Base-by-base conservation (phyloP, 2,797 vertebrate species). In the Liparis tanakae region DNA sequence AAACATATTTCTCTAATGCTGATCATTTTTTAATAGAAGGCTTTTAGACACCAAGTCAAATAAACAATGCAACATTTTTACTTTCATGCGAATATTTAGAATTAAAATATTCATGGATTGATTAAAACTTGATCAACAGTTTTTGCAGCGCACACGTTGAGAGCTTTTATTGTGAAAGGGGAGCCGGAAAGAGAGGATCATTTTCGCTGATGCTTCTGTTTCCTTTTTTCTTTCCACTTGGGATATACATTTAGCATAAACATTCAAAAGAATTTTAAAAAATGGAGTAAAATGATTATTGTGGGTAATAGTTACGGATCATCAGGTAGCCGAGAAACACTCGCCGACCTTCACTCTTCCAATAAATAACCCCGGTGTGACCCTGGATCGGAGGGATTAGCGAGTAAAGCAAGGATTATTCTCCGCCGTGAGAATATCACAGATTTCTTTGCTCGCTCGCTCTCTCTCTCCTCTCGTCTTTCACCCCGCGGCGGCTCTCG, bases 401-500 rank as follows among this genome's bases (percentile, higher is more conserved):
- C 25, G 25, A 30, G 25, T 30, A 30, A 30, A 30, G 25, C 25
- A 30, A 30, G 25, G 25, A 30, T 30, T 30, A 30, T 69, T 68
- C 57, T 66, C 56, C 50, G 30, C 69, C 79, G 37, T 76, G 54
- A 64, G 25, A 64, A 43, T 18, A 41, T 51, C 7, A 17, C 20
- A 55, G 34, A 43, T 72, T 71, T 84, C 30, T 85, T 84, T 66
- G 55, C 34, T 54, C 39, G 17, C 25, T 18, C 25, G 18, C n/a
- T 33, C 41, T 79, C 34, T 63, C 22, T 15, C 41, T n/a, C 10
- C 10, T 15, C 5, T 22, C 33, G 57, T 41, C 57, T 37, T 60
- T 20, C 62, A 9, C 46, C 72, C 70, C 62, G 53, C 67, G 71
- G 81, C 79, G 79, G 55, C 63, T 85, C 43, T 73, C 15, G 50